Base-by-base conservation (phyloP, 2,113 vertebrate genomes). In the cat (Felis catus) region DNA sequence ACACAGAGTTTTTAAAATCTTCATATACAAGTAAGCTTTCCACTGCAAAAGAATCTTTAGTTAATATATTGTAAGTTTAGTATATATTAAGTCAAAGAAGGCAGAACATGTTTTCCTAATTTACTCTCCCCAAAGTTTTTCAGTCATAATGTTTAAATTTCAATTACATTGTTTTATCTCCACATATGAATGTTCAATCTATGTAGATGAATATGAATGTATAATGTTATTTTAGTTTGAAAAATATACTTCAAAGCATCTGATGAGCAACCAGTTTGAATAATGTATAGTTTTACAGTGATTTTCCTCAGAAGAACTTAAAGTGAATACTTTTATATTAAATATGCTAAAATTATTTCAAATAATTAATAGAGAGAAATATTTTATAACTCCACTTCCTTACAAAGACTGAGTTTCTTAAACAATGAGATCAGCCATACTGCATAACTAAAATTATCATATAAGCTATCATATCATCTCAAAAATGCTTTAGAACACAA, bases 91-190 rank as follows among this genome's bases (percentile, higher is more conserved):
- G 5, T 55, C 14, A 96, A 10, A 4, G 2, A 89, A 97, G n/a
- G 4, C 1, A 94, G 73, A 96, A 68, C 25, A 82, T 55, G 66
- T 45, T 96, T 98, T 66, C 41, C n/a, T 15, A 61, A 53, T 71
- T 95, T 25, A 93, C 3, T 73, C 97, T 97, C 79, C 19, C 66
- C 2, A 58, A 29, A n/a, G 1, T 79, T 81, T 94, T 89, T 90
- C 5, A 78, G 80, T 89, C 21, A 63, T 84, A 53, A 95, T 97
- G 61, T 74, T 21, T 93, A 84, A 71, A 33, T n/a, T 94, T 84
- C 68, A 63, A 51, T 95, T 93, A 76, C 45, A 95, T 91, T 91
- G 58, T 93, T 95, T 94, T 95, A 93, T 93, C 84, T 95, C 9
- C 25, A 8, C 70, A 71, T 95, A 96, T 95, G 15, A 90, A 71